Base-by-base conservation (phyloP, 2,888 invertebrate genomes). In the Spatulosminthurus flaviceps region DNA sequence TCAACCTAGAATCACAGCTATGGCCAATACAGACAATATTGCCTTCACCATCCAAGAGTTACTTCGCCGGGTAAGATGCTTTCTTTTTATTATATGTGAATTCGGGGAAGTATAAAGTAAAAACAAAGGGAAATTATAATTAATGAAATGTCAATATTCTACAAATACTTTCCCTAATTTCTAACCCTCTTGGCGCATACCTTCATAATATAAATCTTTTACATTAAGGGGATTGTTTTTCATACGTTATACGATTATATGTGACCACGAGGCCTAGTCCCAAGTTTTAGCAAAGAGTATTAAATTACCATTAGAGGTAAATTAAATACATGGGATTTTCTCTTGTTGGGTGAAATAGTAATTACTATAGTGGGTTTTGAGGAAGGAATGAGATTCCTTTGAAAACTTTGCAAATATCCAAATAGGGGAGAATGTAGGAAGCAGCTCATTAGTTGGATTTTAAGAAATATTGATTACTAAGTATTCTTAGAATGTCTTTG, bases 1-100 rank as follows among this genome's bases (percentile, higher is more conserved):
- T 83, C 85, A 85, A 81, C 85, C 85, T 80, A 78, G 84, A 80
- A 81, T 81, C 67, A 83, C 82, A 74, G 84, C 82, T 79, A 85
- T 85, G 85, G 85, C 85, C 75, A 80, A 75, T 61, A 81, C 82
- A 79, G 81, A 81, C 82, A 81, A 81, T 79, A 79, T 82, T 78
- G 82, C 84, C 74, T 85, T 81, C 77, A 83, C 82, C 83, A 83
- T 84, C 83, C 84, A 83, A 81, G 84, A 85, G 79, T 72, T 85
- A 71, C 84, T 85, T 41, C 81, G 83, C 28, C 79, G 82, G 84
- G 85, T 85, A 83, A 85, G 85, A 26, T 64, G 16, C 51, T n/a
- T 19, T 22, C 22, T 64, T 1, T 64, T 64, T 64, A 7, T 13
- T 7, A 13, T 21, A 7, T 61, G 5, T 61, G 61, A 7, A 61